phyloP scores from a whole-genome alignment of 2,797 vertebrate species.

The Sciaenops ocellatus region DNA sequence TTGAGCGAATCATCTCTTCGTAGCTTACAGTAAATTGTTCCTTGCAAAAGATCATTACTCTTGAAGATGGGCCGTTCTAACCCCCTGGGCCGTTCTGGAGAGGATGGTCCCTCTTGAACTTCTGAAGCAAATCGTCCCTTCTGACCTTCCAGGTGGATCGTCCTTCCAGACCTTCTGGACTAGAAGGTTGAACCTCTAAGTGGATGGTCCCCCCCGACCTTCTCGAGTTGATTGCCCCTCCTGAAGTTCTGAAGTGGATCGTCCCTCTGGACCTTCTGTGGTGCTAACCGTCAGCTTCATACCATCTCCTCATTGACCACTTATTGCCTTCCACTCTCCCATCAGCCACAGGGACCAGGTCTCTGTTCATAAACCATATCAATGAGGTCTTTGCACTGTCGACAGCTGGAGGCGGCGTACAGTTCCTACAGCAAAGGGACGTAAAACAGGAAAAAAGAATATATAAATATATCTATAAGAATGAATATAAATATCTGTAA shows the following conservation, averaged over 20 bases:
- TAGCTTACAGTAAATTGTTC: neutral
- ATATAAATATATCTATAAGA: conserved; percentile 67
- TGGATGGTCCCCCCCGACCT: neutral
- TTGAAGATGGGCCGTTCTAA: neutral
- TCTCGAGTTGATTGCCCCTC: neutral
- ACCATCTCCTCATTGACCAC: conserved; percentile 79
- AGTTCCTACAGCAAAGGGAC: conserved; percentile 48
- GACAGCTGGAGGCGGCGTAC: conserved; percentile 58
- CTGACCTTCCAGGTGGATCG: neutral
- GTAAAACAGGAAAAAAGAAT: conserved; percentile 56
- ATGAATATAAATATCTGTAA: conserved; percentile 70
- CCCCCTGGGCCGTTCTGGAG: neutral
- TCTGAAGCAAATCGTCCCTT: neutral
- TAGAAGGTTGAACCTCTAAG: neutral
- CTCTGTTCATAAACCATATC: conserved; percentile 54
- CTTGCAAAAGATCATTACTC: no score
- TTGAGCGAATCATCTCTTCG: neutral
- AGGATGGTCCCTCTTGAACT: conserved; percentile 1
- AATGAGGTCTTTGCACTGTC: conserved; percentile 71
- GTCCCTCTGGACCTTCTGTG: conserved; percentile 85
- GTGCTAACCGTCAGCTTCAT: conserved; percentile 90
- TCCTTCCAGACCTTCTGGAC: neutral
- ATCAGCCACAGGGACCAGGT: conserved; percentile 55
- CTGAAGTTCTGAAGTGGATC: conserved; percentile 25
- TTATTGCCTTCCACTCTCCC: conserved; percentile 77